Conservation (phyloP, 2,888 invertebrate genomes). For the Caenorhabditis panamensis region DNA sequence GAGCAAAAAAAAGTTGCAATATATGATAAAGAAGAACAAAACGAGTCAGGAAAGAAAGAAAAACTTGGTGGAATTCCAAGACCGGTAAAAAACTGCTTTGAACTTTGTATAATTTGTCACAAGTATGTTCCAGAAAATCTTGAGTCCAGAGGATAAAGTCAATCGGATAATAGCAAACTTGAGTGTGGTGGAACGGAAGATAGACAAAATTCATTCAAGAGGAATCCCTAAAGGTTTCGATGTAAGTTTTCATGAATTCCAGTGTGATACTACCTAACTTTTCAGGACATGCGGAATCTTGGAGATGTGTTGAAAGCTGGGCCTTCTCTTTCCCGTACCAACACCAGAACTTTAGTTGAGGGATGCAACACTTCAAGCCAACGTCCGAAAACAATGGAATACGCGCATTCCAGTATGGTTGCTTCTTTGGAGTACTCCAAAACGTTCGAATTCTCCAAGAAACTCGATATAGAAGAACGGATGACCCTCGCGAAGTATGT, state of each 20-base stretch:
- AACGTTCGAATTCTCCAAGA: constrained; percentile 15
- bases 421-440: constrained; percentile 20
- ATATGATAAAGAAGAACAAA: too few species aligned
- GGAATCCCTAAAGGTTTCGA: constrained; percentile 22
- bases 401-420: constrained; percentile 14
- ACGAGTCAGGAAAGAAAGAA: too few species aligned
- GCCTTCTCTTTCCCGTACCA: background rate
- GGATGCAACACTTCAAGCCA: background rate
- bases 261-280: background rate
- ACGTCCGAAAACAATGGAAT: background rate
- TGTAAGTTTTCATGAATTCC: background rate
- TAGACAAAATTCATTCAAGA: constrained; percentile 14
- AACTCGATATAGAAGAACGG: background rate
- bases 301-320: background rate
- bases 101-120: too few species aligned
- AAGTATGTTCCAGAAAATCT: background rate
- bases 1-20: too few species aligned
- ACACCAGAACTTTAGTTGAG: too few species aligned
- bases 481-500: constrained; percentile 8
- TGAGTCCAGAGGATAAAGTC: constrained; percentile 15
- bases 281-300: constrained; percentile 18
- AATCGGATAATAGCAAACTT: constrained; percentile 45
- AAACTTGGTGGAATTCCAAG: too few species aligned
- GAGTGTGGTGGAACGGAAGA: constrained; percentile 46
- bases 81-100: too few species aligned